Evolutionary conservation across 1,140 invertebrate genomes (phyloP), one percentile per base, ranked within the genome.

Genomic region (Bicyclus anynana): DNA sequence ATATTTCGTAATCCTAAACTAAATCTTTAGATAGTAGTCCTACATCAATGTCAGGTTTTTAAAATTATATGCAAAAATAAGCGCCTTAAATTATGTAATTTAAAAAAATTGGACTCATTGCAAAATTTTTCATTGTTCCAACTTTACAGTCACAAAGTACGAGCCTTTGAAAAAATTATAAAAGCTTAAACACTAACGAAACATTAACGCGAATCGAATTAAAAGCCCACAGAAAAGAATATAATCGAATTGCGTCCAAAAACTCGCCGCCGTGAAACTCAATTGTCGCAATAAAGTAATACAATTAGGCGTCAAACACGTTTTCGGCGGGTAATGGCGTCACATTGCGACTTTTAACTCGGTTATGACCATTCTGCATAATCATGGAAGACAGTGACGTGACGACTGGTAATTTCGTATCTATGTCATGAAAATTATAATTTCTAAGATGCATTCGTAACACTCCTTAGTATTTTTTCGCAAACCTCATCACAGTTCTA

Each of bases 291-390:
- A 57, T 59, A 69, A 20, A 44, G 20, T 76, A 74, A 76, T 72
- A 55, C 53, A 66, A 69, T 76, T 76, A 73, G 50, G 55, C 67
- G 65, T 72, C 68, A 70, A 74, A 74, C 67, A 77, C 69, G 68
- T 72, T 77, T 68, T 50, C 53, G 64, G 51, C 57, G 49, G 18
- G 58, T 61, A 65, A 69, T 71, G 59, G 62, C 53, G 59, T 51
- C 40, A 16, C 10, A 20, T 17, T 1, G 18, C 40, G 65, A 66
- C 66, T 66, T 56, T 62, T 65, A 69, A 74, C 59, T 44, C 67
- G 59, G 67, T 74, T 72, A 74, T 60, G 50, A 54, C 53, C 65
- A 63, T 59, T 77, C 72, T 68, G 67, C 71, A 74, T 77, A 74
- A 72, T 72, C 53, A 54, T 55, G 46, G 56, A 44, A 20, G 61